Evolutionary conservation across 2,113 vertebrate genomes (phyloP), one percentile per base, ranked within the genome.

Genomic region (Taurulus bubalis): DNA sequence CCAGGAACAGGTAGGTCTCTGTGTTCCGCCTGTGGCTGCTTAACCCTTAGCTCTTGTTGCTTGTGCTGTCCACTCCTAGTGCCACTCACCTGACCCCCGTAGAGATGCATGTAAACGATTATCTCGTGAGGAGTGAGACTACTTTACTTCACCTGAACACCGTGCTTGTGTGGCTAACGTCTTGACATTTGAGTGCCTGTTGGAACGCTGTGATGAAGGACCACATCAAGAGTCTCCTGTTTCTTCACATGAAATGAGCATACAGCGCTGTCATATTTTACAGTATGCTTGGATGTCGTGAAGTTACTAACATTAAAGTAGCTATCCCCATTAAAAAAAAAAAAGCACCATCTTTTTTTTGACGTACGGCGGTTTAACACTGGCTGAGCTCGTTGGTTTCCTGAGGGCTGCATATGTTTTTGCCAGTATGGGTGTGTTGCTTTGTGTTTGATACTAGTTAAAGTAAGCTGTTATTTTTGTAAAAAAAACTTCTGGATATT

Each of bases 1-100:
- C 18, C 91, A 96, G 95, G 94, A 95, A 82, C 89, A 95, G 95
- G 95, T 96, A 95, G 92, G 95, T 91, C 82, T 83, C 79, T 87
- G 73, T 82, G 79, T 86, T 71, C 36, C 36, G 71, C 84, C 84
- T 84, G 67, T 80, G 84, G 70, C 80, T 32, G 62, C 56, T 67
- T 79, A 85, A 83, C 75, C 74, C 38, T 71, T 86, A 81, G 72
- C 56, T 83, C 66, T 38, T 45, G 77, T 75, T 47, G 14, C 78
- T 20, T 79, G 75, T 90, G 76, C 89, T 78, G 64, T 73, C 12
- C 75, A 38, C 60, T 59, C 32, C 24, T 32, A 66, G 22, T 55
- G n/a, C 79, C 64, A 36, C 47, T 86, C 70, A 66, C 66, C 67
- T 45, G 4, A 40, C 70, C 18, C 18, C 71, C 55, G 66, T 77